Percentiles rank a stretch among this genome's conserved stretches.
These are phyloP conservation scores for Tachuris rubrigastra DNA, from an alignment of 2,113 vertebrate genomes.

Conservation along the genomic window DNA sequence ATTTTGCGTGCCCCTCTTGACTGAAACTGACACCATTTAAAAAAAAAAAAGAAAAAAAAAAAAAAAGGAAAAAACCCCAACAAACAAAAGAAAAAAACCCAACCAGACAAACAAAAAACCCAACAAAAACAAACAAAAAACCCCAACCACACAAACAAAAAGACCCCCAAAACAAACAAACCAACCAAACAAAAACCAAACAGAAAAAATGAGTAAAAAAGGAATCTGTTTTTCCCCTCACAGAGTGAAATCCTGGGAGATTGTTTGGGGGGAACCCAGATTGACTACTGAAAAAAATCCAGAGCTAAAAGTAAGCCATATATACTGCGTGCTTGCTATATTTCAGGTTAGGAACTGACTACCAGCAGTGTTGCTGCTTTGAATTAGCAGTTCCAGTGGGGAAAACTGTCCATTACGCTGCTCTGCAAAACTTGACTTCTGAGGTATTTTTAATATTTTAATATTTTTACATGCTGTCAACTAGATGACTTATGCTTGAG, in stretches of 20 bases:
- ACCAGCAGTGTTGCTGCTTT: not conserved
- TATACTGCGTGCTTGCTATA: not conserved
- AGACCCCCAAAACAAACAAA: too few species aligned
- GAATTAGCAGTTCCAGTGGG: not conserved
- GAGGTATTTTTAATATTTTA: not conserved
- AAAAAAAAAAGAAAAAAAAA: too few species aligned
- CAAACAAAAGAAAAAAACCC: too few species aligned
- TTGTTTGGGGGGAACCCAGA: not conserved
- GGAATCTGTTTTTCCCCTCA: not conserved
- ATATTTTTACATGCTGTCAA: not conserved
- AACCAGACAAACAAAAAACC: too few species aligned
- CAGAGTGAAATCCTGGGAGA: not conserved
- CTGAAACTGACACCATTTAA: not conserved
- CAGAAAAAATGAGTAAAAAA: too few species aligned
- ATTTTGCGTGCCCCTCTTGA: not conserved
- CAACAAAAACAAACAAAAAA: too few species aligned
- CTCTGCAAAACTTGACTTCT: not conserved
- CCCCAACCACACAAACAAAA: too few species aligned
- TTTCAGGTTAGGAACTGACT: not conserved
- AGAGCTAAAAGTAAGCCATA: not conserved
- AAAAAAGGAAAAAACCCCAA: too few species aligned
- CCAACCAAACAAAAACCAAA: too few species aligned
- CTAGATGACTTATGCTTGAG: not conserved
- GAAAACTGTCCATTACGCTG: not conserved
- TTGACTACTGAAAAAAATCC: not conserved